Evolutionary conservation across 2,888 invertebrate species (phyloP).

Genomic region (Ariolimax columbianus): DNA sequence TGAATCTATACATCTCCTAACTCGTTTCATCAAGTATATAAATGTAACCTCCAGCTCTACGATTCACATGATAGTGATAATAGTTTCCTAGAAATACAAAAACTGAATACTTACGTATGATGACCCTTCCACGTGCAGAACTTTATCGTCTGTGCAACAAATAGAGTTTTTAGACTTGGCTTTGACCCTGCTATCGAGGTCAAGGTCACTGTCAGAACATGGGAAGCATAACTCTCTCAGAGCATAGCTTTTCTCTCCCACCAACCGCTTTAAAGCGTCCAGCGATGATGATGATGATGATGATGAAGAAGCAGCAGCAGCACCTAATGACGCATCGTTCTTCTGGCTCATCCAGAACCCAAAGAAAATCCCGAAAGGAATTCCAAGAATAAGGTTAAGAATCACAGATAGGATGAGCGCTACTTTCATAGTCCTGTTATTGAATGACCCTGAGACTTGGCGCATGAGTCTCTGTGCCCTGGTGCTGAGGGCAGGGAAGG

Average conservation of each 20-base stretch:
- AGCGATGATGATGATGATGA: not conserved
- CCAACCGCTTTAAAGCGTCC: not conserved
- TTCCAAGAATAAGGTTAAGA: slow-evolving; percentile 53
- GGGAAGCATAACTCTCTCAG: slow-evolving; percentile 26
- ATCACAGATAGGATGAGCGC: slow-evolving; percentile 52
- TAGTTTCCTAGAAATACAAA: no score
- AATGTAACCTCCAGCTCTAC: no score
- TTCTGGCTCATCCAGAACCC: slow-evolving; percentile 55
- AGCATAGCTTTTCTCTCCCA: not conserved
- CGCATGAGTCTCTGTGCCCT: slow-evolving; percentile 51
- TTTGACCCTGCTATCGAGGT: slow-evolving; percentile 30
- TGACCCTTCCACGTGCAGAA: slow-evolving; percentile 23
- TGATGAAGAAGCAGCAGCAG: not conserved
- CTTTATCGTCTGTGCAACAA: slow-evolving; percentile 43
- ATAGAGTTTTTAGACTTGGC: slow-evolving; percentile 36
- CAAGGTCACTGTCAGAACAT: slow-evolving; percentile 18
- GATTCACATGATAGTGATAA: no score
- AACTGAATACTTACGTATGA: slow-evolving; percentile 37
- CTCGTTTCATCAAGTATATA: no score
- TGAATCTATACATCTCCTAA: no score
- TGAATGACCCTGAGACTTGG: slow-evolving; percentile 53
- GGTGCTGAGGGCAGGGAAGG: slow-evolving; percentile 47
- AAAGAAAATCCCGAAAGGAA: slow-evolving; percentile 55
- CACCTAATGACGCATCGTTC: not conserved
- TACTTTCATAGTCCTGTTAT: slow-evolving; percentile 53